phyloP scores from a whole-genome alignment of 2,113 vertebrate species.

The Pterocles burchelli region DNA sequence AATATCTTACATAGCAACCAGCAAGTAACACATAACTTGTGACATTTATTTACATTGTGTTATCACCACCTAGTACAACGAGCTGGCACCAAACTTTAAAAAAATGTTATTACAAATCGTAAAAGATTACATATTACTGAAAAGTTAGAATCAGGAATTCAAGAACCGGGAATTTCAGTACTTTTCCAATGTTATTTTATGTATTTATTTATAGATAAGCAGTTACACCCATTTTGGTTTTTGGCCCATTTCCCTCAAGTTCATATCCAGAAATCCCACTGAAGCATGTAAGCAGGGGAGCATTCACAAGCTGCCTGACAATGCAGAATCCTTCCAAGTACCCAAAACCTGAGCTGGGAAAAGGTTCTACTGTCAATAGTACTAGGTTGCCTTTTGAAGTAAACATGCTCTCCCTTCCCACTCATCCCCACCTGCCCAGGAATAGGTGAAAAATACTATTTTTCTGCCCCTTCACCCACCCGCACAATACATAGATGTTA shows the following conservation, averaged over 20 bases:
- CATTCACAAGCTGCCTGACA: not conserved
- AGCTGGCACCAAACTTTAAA: conserved; percentile 32
- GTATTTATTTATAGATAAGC: conserved; percentile 49
- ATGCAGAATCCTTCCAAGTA: not conserved
- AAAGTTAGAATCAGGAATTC: conserved; percentile 18
- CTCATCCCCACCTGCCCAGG: not conserved
- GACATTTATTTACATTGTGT: conserved; percentile 37
- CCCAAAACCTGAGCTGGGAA: not conserved
- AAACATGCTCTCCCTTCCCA: not conserved
- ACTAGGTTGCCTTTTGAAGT: not conserved
- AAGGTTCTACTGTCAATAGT: not conserved
- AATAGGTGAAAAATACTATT: not conserved
- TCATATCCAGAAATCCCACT: not conserved
- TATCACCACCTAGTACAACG: conserved; percentile 26
- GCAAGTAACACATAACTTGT: not conserved
- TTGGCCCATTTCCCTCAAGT: not conserved
- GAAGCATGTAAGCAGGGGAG: not conserved
- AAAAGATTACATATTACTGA: not conserved
- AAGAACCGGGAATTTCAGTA: not conserved
- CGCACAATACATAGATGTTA: not conserved
- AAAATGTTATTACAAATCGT: conserved; percentile 26
- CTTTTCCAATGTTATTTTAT: not conserved
- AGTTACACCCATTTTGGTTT: not conserved
- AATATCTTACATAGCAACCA: not conserved
- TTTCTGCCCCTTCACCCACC: not conserved